Evolutionary conservation across 2,888 invertebrate genomes (phyloP).

Genomic region (Melanchra persicariae): DNA sequence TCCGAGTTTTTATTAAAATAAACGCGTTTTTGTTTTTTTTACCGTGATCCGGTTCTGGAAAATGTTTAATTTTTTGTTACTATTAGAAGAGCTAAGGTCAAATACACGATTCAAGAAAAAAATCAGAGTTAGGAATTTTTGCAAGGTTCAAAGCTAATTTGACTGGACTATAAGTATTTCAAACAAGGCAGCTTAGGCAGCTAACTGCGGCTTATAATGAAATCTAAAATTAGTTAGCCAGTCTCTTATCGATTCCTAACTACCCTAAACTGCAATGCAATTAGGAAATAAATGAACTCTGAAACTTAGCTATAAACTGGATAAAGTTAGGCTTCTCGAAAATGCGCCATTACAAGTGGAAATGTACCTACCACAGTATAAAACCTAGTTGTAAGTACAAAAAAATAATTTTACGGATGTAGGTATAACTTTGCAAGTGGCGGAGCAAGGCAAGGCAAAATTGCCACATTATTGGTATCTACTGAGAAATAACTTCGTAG

Average conservation of each 20-base stretch:
- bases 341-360: slow-evolving; percentile 55
- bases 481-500: slow-evolving; percentile 75
- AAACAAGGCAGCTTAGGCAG: neutral
- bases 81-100: no score
- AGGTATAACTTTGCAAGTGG: slow-evolving; percentile 65
- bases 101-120: no score
- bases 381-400: slow-evolving; percentile 64
- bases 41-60: no score
- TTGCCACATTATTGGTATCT: slow-evolving; percentile 77
- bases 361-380: no score
- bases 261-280: slow-evolving; percentile 42
- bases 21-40: no score
- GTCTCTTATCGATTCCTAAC: slow-evolving; percentile 31
- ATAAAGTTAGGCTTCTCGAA: slow-evolving; percentile 54
- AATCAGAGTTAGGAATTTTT: no score
- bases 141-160: no score
- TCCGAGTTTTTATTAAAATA: no score
- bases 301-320: slow-evolving; percentile 48
- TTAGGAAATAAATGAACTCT: slow-evolving; percentile 55
- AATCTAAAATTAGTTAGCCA: slow-evolving; percentile 20
- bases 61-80: no score
- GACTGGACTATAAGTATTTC: neutral
- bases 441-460: slow-evolving; percentile 67
- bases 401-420: slow-evolving; percentile 72
- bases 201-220: neutral